phyloP scores from a whole-genome alignment of 2,113 vertebrate genomes.

The Podarcis raffonei region DNA sequence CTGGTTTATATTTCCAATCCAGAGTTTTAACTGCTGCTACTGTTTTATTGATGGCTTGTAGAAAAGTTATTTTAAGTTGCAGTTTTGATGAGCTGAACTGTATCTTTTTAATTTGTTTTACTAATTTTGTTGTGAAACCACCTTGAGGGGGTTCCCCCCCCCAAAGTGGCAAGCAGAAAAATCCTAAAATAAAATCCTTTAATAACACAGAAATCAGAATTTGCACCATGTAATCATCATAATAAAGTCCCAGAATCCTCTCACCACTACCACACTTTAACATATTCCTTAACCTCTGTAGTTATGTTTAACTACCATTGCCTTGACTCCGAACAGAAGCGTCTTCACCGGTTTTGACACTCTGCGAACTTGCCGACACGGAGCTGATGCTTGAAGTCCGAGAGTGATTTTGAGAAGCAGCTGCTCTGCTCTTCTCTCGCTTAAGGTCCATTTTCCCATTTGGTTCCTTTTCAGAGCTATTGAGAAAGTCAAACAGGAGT shows the following conservation, averaged over 20 bases:
- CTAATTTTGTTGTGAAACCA: not conserved
- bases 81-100: not conserved
- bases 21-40: not conserved
- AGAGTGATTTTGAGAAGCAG: slow-evolving; percentile 77
- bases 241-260: not conserved
- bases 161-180: not conserved
- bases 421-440: slow-evolving; percentile 78
- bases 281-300: not conserved
- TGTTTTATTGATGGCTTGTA: not conserved
- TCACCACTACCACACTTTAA: not conserved
- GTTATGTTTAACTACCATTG: slow-evolving; percentile 80
- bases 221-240: not conserved
- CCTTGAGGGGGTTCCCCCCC: not conserved
- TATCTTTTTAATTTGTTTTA: not conserved
- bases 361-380: slow-evolving; percentile 74
- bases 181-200: not conserved
- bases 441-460: slow-evolving; percentile 81
- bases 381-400: slow-evolving; percentile 84
- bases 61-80: not conserved
- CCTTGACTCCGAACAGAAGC: slow-evolving; percentile 76
- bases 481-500: slow-evolving; percentile 95
- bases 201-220: not conserved
- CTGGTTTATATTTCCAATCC: not conserved
- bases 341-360: slow-evolving; percentile 81
- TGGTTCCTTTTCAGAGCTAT: slow-evolving; percentile 90